Evolutionary conservation across 2,113 vertebrate species (phyloP), one percentile per base, ranked within the genome.

Genomic region (Hippolais icterina): DNA sequence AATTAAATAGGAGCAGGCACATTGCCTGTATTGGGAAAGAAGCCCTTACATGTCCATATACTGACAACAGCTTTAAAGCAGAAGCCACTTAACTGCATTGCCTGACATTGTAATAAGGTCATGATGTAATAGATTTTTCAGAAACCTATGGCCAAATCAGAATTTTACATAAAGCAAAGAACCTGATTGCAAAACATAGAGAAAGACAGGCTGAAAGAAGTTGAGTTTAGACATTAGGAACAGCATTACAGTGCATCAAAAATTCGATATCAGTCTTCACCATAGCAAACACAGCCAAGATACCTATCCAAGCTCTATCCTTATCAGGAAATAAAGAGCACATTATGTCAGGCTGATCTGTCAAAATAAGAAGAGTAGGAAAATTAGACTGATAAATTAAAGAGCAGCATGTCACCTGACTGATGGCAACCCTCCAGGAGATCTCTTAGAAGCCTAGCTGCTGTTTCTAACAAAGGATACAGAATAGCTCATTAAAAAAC

Each of bases 361-460:
- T 90, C 96, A 96, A 94, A 93, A 95, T 93, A 96, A 81, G 78
- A 97, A 83, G 44, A 89, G 80, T 68, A 90, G 77, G 57, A 96
- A 97, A 96, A 96, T 96, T 94, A 97, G 96, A 96, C 90, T 95
- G 94, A 96, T 96, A 96, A 95, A 96, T 94, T 86, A 96, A 96
- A 95, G 90, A 95, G 90, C 90, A 96, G 90, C 72, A 71, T 81
- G 90, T 95, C 90, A 94, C 93, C 96, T 96, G 96, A 93, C 94
- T 94, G 92, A 94, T 92, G 92, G 83, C 88, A 92, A 78, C 80
- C 89, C 88, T 97, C 95, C 92, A 96, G 95, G 92, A 96, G 86
- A 92, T 93, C 90, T 95, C 83, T 94, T 86, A 92, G 92, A 92
- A 96, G 50, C 68, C 18, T 70, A 94, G 72, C 64, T 9, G 7